Evolutionary conservation across 2,797 vertebrate species (phyloP).

Genomic region (Acanthurus leucopareius): DNA sequence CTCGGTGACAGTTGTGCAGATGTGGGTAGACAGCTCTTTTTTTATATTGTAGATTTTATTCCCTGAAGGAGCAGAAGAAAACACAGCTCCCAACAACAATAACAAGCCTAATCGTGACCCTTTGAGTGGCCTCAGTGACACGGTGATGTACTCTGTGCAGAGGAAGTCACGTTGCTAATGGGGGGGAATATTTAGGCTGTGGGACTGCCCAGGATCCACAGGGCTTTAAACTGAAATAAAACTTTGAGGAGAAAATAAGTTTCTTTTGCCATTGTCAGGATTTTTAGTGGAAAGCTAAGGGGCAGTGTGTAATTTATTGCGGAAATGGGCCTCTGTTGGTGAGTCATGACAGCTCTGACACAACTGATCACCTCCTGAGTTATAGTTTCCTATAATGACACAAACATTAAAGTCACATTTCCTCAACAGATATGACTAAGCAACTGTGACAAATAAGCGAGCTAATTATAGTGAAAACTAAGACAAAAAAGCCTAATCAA

Average conservation of each 20-base stretch:
- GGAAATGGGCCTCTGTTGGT: constrained; percentile 55
- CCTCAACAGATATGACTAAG: constrained; percentile 48
- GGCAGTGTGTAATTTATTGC: constrained; percentile 45
- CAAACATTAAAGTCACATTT: constrained; percentile 63
- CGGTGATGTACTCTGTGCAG: constrained; percentile 10
- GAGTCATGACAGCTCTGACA: constrained; percentile 42
- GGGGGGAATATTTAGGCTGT: constrained; percentile 18
- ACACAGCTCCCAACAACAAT: constrained; percentile 35
- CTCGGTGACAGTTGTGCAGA: constrained; percentile 61
- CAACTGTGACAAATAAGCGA: constrained; percentile 34
- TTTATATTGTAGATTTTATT: constrained; percentile 49
- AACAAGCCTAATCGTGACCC: constrained; percentile 45
- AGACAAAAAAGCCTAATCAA: constrained; percentile 45
- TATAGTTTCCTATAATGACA: constrained; percentile 53
- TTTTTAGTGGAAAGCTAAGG: constrained; percentile 40
- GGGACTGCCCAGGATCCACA: constrained; percentile 13
- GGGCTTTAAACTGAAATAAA: constrained; percentile 41
- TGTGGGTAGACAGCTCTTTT: constrained; percentile 61
- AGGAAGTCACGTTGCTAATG: constrained; percentile 38
- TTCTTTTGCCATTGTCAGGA: constrained; percentile 40
- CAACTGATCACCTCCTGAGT: constrained; percentile 52
- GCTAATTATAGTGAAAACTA: constrained; percentile 54
- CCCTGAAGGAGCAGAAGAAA: constrained; percentile 46
- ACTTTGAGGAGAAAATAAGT: constrained; percentile 25
- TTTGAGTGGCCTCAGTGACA: constrained; percentile 50